Conservation (phyloP, 2,888 invertebrate genomes). For the Drosophila quinaria region DNA sequence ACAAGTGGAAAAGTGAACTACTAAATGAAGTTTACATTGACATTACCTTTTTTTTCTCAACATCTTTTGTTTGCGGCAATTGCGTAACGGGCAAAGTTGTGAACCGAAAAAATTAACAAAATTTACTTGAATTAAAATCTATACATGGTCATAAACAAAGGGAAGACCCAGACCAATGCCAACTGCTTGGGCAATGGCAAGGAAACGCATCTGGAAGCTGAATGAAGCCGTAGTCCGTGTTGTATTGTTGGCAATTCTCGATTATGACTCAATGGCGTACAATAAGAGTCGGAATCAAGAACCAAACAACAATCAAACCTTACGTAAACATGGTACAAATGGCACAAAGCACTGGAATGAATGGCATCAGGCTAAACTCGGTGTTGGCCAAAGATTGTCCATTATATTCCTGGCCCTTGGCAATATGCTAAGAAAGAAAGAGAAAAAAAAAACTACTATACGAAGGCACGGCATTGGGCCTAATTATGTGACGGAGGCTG, state of each 20-base stretch:
- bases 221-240: slow-evolving; percentile 13
- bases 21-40: slow-evolving; percentile 40
- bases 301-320: slow-evolving; percentile 50
- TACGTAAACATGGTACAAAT: slow-evolving; percentile 47
- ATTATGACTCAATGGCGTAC: slow-evolving; percentile 57
- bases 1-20: slow-evolving; percentile 51
- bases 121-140: slow-evolving; percentile 50
- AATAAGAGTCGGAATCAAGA: slow-evolving; percentile 47
- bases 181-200: slow-evolving; percentile 36
- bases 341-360: slow-evolving; percentile 38
- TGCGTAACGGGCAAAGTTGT: slow-evolving; percentile 49
- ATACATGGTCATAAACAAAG: slow-evolving; percentile 30
- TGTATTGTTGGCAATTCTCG: slow-evolving; percentile 32
- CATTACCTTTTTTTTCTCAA: slow-evolving; percentile 31
- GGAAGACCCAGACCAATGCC: neutral
- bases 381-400: slow-evolving; percentile 41
- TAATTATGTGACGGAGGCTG: slow-evolving; percentile 46
- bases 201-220: slow-evolving; percentile 32
- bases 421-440: slow-evolving; percentile 41
- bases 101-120: slow-evolving; percentile 41
- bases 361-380: slow-evolving; percentile 20
- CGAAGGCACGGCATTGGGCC: slow-evolving; percentile 24
- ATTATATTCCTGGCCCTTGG: slow-evolving; percentile 25
- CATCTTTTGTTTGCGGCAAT: slow-evolving; percentile 7
- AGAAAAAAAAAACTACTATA: slow-evolving; percentile 12